Evolutionary conservation across 1,140 invertebrate species (phyloP).

Genomic region (Amphibalanus amphitrite): DNA sequence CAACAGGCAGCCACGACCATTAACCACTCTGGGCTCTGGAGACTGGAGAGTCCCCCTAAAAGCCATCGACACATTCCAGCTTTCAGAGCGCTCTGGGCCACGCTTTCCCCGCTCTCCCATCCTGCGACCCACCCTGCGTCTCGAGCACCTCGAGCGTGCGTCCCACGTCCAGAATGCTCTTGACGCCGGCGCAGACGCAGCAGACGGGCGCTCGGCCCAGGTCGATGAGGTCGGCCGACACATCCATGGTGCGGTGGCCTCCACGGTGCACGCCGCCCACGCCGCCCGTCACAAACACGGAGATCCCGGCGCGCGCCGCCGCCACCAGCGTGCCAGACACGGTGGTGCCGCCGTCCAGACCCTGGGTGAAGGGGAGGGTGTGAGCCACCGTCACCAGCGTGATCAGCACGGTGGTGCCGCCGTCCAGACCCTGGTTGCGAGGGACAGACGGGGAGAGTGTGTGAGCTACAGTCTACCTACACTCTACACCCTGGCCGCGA

Average conservation of each 20-base stretch:
- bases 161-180: conserved; percentile 90
- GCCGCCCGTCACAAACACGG: conserved; percentile 84
- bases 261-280: conserved; percentile 87
- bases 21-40: no score
- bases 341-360: conserved; percentile 78
- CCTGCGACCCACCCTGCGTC: conserved; percentile 18
- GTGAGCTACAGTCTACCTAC: no score
- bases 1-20: no score
- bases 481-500: no score
- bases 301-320: conserved; percentile 59
- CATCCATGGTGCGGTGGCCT: conserved; percentile 65
- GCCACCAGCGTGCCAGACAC: conserved; percentile 84
- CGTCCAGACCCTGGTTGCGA: no score
- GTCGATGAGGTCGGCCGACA: conserved; percentile 88
- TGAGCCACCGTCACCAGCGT: no score
- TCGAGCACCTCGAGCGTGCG: conserved; percentile 84
- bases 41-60: no score
- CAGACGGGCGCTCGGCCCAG: conserved; percentile 66
- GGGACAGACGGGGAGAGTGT: no score
- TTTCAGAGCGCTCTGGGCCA: no score
- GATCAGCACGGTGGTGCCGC: no score
- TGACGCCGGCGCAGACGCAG: conserved; percentile 87
- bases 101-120: conserved; percentile 7
- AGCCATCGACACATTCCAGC: no score
- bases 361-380: conserved; percentile 20